Evolutionary conservation across 2,113 vertebrate genomes (phyloP), one percentile per base, ranked within the genome.

Genomic region (Lycocorax pyrrhopterus): DNA sequence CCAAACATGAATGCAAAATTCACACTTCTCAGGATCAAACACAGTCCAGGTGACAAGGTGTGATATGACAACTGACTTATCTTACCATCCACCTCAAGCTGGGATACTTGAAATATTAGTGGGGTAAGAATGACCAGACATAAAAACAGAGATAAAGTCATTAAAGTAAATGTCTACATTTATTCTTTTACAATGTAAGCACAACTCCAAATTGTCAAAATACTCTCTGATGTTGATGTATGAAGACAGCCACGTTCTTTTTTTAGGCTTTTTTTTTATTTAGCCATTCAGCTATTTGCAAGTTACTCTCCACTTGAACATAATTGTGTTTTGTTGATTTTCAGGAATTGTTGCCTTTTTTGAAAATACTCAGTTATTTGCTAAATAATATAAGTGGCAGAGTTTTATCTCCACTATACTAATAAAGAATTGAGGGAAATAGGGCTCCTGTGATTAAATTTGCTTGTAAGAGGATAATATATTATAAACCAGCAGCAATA

Each of bases 391-490:
- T 16, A 66, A 16, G 16, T 90, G 46, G 16, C 29, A 92, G 59
- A 71, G 2, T 66, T 83, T 93, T 76, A 39, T 66, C 14, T 53
- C 16, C 20, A 35, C 23, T 56, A 5, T 17, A 72, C 16, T 80
- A 69, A 75, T 83, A 37, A 90, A 85, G 82, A 84, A 94, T 93
- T 83, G 62, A 76, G 46, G 62, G 55, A 92, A 95, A 85, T 27
- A 77, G 75, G 90, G 23, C 63, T 81, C 26, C 35, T 77, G 51
- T 88, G 94, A 96, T 95, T 96, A 95, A 80, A 95, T 95, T 83
- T 93, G 41, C 29, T 79, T 52, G 37, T 96, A 94, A 95, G 94
- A 96, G 90, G 63, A 95, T 86, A 95, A 78, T 30, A 51, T 37
- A 33, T 66, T 78, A 60, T 71, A 92, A 84, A 92, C 71, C 85